phyloP scores from a whole-genome alignment of 1,140 invertebrate species.

The Zelostemma sp. region DNA sequence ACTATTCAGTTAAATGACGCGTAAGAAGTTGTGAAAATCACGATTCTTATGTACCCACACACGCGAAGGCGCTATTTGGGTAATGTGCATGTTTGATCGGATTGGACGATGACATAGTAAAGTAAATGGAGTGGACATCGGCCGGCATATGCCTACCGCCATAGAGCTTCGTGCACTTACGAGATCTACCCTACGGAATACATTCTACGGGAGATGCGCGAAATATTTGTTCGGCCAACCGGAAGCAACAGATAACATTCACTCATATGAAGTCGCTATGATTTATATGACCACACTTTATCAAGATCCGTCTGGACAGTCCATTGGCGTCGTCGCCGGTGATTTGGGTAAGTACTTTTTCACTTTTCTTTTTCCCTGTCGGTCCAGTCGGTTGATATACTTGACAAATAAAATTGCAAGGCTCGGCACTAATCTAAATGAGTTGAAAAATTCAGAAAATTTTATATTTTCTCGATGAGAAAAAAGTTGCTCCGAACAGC shows the following conservation, averaged over 20 bases:
- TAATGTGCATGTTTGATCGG: constrained; percentile 23
- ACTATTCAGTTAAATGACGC: constrained; percentile 29
- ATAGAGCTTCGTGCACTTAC: constrained; percentile 17
- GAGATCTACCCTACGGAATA: constrained; percentile 13
- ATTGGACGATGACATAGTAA: constrained; percentile 52
- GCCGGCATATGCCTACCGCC: constrained; percentile 66
- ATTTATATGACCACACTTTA: constrained; percentile 65
- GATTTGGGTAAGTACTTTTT: background rate
- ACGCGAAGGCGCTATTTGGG: constrained; percentile 1
- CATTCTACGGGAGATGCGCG: constrained; percentile 36
- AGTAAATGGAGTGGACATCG: constrained; percentile 71
- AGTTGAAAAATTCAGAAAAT: too few species aligned
- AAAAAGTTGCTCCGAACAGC: too few species aligned
- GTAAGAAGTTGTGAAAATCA: constrained; percentile 25
- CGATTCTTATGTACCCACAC: constrained; percentile 15
- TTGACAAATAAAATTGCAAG: too few species aligned
- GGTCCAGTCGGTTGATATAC: background rate
- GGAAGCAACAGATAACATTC: constrained; percentile 70
- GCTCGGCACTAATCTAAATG: too few species aligned
- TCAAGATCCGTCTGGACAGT: constrained; percentile 62
- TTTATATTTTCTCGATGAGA: too few species aligned
- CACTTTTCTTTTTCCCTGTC: background rate
- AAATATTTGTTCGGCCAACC: constrained; percentile 61
- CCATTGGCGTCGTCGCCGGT: constrained; percentile 50
- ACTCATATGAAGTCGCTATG: constrained; percentile 52